Evolutionary conservation across 2,113 vertebrate genomes (phyloP).

Genomic region (Cheirogaleus medius): DNA sequence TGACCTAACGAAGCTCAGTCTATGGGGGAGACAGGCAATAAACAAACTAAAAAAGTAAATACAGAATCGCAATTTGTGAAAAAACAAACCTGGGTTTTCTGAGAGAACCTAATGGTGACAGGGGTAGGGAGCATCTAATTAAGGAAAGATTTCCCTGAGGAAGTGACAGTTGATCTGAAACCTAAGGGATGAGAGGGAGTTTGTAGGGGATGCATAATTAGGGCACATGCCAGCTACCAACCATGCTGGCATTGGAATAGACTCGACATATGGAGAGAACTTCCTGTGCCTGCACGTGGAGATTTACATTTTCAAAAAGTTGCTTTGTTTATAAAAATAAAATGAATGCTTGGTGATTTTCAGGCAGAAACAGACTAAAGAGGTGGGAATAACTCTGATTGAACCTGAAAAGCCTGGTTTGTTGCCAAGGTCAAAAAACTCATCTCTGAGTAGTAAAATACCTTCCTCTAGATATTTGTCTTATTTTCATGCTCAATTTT

Average conservation of each 20-base stretch:
- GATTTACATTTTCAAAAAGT: conserved; percentile 19
- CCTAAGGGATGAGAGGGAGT: neutral
- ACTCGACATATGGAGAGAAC: conserved; percentile 21
- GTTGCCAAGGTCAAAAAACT: neutral
- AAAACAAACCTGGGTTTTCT: neutral
- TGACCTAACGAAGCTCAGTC: neutral
- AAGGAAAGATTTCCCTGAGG: conserved; percentile 57
- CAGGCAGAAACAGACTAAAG: neutral
- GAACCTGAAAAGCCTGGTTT: neutral
- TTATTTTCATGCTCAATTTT: conserved; percentile 9
- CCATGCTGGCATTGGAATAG: neutral
- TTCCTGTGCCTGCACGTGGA: neutral
- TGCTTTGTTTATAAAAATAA: conserved; percentile 43
- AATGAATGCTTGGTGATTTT: conserved; percentile 5
- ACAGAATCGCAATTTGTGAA: neutral
- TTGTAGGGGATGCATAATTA: conserved; percentile 10
- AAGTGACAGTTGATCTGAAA: conserved; percentile 60
- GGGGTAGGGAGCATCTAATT: conserved; percentile 48
- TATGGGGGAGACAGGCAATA: neutral
- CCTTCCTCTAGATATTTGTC: neutral
- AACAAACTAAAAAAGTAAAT: neutral
- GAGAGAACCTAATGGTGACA: neutral
- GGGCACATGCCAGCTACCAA: conserved; percentile 12
- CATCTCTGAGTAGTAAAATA: neutral
- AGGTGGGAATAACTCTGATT: neutral